A percentile compares a stretch with the other conserved stretches of the same genome.
Conservation (phyloP, 2,797 vertebrate species). For the Phrynocephalus forsythii region DNA sequence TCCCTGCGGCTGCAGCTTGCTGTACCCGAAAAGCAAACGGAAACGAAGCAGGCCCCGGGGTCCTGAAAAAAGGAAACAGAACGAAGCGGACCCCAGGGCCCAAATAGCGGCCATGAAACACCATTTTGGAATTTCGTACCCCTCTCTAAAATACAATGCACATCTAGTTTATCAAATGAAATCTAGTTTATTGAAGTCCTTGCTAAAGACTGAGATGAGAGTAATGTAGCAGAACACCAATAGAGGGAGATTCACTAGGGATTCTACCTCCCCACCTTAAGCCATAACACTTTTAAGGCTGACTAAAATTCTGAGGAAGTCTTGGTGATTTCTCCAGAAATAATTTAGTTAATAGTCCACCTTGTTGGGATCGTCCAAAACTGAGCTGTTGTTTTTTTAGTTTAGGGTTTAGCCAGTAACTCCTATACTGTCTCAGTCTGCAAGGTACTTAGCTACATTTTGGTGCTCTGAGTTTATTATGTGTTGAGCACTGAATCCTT, state of each 20-base stretch:
- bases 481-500: conserved; percentile 25
- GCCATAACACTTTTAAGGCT: conserved; percentile 1
- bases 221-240: background rate
- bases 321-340: background rate
- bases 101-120: no score
- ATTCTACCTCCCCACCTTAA: background rate
- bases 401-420: background rate
- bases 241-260: background rate
- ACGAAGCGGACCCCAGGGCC: no score
- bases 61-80: no score
- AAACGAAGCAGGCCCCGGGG: no score
- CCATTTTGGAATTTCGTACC: no score
- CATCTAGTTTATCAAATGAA: background rate
- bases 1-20: no score
- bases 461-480: conserved; percentile 33
- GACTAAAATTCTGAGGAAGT: background rate
- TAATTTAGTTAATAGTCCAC: background rate
- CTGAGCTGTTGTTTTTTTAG: background rate
- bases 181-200: background rate
- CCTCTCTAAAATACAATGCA: background rate
- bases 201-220: background rate
- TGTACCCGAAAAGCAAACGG: no score
- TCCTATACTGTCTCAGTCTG: background rate
- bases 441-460: conserved; percentile 17
- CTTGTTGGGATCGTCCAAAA: background rate